Percentiles rank a stretch among this genome's conserved stretches.
Conservation (phyloP, 2,797 vertebrate genomes). For the Artibeus jamaicensis region DNA sequence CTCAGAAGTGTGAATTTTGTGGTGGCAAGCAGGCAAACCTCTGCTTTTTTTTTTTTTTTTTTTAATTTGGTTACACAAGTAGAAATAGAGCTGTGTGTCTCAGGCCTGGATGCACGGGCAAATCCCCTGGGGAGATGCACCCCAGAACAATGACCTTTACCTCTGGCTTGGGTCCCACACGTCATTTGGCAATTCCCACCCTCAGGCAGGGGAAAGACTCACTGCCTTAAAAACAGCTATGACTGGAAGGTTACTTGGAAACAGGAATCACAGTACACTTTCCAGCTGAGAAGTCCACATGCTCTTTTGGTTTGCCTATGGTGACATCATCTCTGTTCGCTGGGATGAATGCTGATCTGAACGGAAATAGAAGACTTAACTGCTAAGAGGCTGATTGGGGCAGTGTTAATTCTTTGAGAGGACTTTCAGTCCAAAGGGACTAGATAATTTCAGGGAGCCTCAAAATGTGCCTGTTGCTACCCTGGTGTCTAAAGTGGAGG, state of each 20-base stretch:
- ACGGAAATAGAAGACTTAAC: background rate
- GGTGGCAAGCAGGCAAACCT: background rate
- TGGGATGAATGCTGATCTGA: background rate
- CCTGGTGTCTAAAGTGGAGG: background rate
- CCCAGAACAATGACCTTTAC: rapidly evolving
- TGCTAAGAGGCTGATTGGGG: background rate
- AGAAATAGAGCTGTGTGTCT: background rate
- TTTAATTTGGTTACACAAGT: background rate
- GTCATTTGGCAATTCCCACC: background rate
- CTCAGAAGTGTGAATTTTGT: background rate
- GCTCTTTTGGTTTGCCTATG: background rate
- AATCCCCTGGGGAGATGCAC: background rate
- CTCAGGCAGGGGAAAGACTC: too few species aligned
- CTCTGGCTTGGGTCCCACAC: background rate
- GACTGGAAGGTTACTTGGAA: background rate
- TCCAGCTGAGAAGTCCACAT: background rate
- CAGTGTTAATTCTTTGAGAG: background rate
- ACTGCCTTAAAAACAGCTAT: background rate
- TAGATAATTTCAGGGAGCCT: background rate
- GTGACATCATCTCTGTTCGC: background rate
- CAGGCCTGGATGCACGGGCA: rapidly evolving
- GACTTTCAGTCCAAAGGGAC: background rate
- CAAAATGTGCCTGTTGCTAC: background rate
- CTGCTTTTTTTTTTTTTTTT: too few species aligned
- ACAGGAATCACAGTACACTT: background rate